These are phyloP conservation scores for Itoplectis maculator DNA, from an alignment of 2,888 invertebrate genomes.

Conservation along the genomic window DNA sequence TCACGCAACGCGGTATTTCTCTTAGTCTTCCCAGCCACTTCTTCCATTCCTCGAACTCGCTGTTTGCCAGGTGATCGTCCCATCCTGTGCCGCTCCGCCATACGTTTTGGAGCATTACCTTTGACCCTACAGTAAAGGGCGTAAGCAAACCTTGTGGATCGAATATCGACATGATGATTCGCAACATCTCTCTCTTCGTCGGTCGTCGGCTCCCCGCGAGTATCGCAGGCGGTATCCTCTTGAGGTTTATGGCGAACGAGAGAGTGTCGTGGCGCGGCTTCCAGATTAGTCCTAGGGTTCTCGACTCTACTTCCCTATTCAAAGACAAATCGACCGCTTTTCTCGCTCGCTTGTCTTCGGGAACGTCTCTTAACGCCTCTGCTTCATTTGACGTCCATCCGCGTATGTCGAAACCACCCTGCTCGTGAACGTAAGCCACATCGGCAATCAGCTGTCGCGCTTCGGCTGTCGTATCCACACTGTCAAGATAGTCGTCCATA, in stretches of 20 bases:
- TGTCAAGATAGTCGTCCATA: slow-evolving; percentile 75
- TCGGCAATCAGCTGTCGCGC: slow-evolving; percentile 65
- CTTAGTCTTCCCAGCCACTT: slow-evolving; percentile 66
- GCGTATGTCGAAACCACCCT: slow-evolving; percentile 70
- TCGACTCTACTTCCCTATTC: not conserved
- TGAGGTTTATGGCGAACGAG: not conserved
- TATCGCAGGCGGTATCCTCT: slow-evolving; percentile 17
- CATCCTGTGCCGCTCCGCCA: slow-evolving; percentile 65
- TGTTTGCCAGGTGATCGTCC: slow-evolving; percentile 40
- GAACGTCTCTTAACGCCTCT: slow-evolving; percentile 3
- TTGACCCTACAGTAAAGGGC: slow-evolving; percentile 65
- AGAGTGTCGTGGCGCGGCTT: not conserved
- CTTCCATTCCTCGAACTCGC: slow-evolving; percentile 55
- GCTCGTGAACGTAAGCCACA: slow-evolving; percentile 57
- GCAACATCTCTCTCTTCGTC: slow-evolving; percentile 68
- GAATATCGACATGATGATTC: slow-evolving; percentile 72
- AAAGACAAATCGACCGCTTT: not conserved
- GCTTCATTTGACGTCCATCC: slow-evolving; percentile 67
- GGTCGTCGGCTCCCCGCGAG: slow-evolving; percentile 53
- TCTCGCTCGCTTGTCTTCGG: slow-evolving; percentile 10
- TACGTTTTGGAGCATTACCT: slow-evolving; percentile 69
- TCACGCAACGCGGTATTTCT: slow-evolving; percentile 25
- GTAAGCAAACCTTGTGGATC: slow-evolving; percentile 74
- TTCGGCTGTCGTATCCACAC: slow-evolving; percentile 65
- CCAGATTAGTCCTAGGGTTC: not conserved